phyloP scores from a whole-genome alignment of 2,797 vertebrate genomes.

The Platyrinchus mystaceus region DNA sequence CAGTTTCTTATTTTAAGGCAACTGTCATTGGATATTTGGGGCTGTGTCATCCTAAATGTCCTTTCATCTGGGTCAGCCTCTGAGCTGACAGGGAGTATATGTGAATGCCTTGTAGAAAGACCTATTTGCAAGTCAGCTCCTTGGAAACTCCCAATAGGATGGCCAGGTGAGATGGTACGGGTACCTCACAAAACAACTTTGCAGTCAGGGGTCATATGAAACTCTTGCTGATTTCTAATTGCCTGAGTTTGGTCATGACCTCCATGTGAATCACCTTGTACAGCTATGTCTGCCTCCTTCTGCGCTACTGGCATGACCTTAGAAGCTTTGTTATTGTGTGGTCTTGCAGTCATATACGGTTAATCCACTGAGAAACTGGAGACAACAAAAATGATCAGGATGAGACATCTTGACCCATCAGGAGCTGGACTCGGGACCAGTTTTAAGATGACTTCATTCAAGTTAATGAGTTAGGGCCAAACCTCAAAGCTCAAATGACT shows the following conservation, averaged over 20 bases:
- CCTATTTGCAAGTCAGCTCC: not conserved
- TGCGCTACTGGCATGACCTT: not conserved
- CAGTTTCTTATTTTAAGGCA: slow-evolving; percentile 39
- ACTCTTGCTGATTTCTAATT: not conserved
- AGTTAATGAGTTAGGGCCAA: not conserved
- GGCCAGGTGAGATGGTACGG: not conserved
- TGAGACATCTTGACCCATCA: not conserved
- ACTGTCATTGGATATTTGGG: not conserved
- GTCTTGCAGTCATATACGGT: not conserved
- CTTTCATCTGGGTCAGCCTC: not conserved
- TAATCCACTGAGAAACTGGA: not conserved
- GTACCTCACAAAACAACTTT: not conserved
- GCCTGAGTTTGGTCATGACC: not conserved
- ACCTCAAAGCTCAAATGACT: not conserved
- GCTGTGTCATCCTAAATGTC: not conserved
- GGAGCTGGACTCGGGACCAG: not conserved
- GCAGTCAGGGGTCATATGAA: not conserved
- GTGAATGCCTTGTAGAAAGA: not conserved
- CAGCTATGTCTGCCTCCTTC: not conserved
- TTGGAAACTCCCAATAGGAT: not conserved
- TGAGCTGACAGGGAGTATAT: not conserved
- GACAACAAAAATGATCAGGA: not conserved
- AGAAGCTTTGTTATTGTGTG: not conserved
- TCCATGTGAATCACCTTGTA: not conserved
- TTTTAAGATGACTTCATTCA: not conserved